Evolutionary conservation across 2,113 vertebrate genomes (phyloP).

Genomic region (Bos taurus): ARS-UCD2.0 NC_037347.1:58003501-58004000

Average conservation of each 20-base stretch:
- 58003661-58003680: neutral
- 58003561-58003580: neutral
- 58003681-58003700: neutral
- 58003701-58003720: neutral
- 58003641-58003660: neutral
- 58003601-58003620: neutral
- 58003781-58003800: neutral
- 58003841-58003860: neutral
- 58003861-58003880: neutral
- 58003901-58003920: neutral
- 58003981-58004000: neutral
- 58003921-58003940: neutral
- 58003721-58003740: neutral
- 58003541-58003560: neutral
- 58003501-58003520: neutral
- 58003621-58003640: neutral
- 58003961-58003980: neutral
- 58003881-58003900: neutral
- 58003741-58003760: neutral
- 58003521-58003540: neutral
- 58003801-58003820: neutral
- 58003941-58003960: neutral
- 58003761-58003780: neutral
- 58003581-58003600: neutral
- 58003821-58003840: neutral